phyloP scores from a whole-genome alignment of 2,113 vertebrate genomes.

The Tretioscincus oriximinensis region DNA sequence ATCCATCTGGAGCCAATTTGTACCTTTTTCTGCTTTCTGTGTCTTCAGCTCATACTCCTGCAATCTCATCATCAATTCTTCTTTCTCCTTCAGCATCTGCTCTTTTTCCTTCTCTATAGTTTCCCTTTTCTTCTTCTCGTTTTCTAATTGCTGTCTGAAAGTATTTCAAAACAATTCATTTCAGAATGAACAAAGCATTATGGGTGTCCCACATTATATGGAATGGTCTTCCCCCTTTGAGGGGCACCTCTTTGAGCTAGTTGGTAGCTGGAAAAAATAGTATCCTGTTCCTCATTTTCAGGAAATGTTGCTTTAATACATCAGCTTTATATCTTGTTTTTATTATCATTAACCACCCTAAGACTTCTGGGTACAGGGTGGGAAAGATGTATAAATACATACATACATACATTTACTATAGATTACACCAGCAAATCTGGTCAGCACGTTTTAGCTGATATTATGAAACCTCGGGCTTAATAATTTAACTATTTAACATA shows the following conservation, averaged over 20 bases:
- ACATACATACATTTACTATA: background rate
- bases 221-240: no score
- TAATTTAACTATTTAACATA: background rate
- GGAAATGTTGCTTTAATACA: no score
- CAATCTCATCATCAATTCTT: constrained; percentile 85
- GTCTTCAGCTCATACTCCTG: constrained; percentile 90
- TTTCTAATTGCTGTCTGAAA: constrained; percentile 87
- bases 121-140: constrained; percentile 90
- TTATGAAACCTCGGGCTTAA: background rate
- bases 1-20: background rate
- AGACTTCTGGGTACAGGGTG: no score
- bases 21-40: constrained; percentile 90
- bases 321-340: no score
- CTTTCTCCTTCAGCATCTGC: constrained; percentile 89
- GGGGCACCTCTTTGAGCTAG: background rate
- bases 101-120: constrained; percentile 89
- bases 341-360: background rate
- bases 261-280: background rate
- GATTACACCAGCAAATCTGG: no score
- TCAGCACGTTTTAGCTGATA: background rate
- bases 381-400: no score
- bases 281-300: no score
- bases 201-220: background rate
- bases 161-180: constrained; percentile 16
- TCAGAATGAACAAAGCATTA: constrained; percentile 2